Evolutionary conservation across 2,113 vertebrate species (phyloP).

Genomic region (Rissa tridactyla): DNA sequence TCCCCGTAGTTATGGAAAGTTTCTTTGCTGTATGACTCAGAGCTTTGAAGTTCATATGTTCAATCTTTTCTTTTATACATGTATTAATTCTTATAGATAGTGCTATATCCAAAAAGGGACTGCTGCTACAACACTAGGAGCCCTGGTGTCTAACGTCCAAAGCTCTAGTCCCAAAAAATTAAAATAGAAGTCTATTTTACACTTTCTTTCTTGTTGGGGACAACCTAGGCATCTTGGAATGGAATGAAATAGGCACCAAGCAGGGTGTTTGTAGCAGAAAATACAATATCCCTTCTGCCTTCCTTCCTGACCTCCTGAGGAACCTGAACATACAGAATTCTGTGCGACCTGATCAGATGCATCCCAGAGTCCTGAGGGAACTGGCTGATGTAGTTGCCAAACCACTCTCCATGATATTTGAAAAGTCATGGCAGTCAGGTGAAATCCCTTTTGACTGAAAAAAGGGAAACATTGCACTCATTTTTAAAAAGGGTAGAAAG

Average conservation of each 20-base stretch:
- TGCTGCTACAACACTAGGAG: not conserved
- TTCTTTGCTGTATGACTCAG: not conserved
- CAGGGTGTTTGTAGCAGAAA: not conserved
- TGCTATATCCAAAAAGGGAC: not conserved
- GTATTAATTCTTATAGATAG: not conserved
- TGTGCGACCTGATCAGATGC: not conserved
- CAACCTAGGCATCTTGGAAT: not conserved
- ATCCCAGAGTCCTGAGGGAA: not conserved
- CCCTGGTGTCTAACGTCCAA: not conserved
- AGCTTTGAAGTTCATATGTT: constrained; percentile 1
- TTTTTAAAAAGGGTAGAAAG: not conserved
- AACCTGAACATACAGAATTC: not conserved
- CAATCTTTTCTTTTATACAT: not conserved
- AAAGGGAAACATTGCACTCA: not conserved
- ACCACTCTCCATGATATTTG: not conserved
- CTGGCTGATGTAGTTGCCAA: not conserved
- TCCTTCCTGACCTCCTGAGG: not conserved
- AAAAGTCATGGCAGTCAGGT: not conserved
- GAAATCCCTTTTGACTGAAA: not conserved
- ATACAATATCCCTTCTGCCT: not conserved
- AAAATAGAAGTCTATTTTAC: not conserved
- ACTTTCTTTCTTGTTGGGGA: not conserved
- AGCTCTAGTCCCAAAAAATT: not conserved
- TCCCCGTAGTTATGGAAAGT: not conserved
- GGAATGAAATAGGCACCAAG: not conserved